Conservation (phyloP, 2,888 invertebrate species). For the Augiades crinisus region DNA sequence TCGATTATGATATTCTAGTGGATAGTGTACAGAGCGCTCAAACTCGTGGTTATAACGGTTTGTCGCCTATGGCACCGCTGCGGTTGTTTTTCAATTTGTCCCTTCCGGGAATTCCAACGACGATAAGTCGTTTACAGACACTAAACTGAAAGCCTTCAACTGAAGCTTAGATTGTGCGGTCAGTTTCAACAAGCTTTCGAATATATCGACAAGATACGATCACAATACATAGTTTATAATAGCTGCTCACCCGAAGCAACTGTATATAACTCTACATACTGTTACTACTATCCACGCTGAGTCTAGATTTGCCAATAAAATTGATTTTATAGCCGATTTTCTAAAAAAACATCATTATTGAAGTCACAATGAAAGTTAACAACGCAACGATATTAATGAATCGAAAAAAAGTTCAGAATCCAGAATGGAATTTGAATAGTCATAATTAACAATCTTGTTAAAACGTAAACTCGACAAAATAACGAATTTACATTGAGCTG, state of each 20-base stretch:
- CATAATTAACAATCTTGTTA: neutral
- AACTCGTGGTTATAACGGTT: constrained; percentile 38
- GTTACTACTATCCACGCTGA: too few species aligned
- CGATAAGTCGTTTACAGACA: constrained; percentile 1
- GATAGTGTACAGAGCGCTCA: constrained; percentile 5
- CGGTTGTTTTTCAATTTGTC: constrained; percentile 34
- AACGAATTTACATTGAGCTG: neutral
- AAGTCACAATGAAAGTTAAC: too few species aligned
- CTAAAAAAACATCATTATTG: too few species aligned
- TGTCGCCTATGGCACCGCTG: constrained; percentile 18
- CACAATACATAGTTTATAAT: neutral
- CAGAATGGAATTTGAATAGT: neutral
- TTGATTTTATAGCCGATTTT: too few species aligned
- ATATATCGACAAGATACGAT: neutral
- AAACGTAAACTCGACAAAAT: neutral
- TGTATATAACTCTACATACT: too few species aligned
- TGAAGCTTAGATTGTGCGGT: constrained; percentile 4
- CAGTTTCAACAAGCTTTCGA: neutral
- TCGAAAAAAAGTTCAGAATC: neutral
- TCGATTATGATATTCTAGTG: neutral
- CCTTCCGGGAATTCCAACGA: constrained; percentile 4
- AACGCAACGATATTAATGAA: too few species aligned
- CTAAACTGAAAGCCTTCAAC: constrained; percentile 2
- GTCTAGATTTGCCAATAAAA: too few species aligned
- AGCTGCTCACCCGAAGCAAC: neutral